phyloP scores from a whole-genome alignment of 2,113 vertebrate species.

The Urocolius indicus region DNA sequence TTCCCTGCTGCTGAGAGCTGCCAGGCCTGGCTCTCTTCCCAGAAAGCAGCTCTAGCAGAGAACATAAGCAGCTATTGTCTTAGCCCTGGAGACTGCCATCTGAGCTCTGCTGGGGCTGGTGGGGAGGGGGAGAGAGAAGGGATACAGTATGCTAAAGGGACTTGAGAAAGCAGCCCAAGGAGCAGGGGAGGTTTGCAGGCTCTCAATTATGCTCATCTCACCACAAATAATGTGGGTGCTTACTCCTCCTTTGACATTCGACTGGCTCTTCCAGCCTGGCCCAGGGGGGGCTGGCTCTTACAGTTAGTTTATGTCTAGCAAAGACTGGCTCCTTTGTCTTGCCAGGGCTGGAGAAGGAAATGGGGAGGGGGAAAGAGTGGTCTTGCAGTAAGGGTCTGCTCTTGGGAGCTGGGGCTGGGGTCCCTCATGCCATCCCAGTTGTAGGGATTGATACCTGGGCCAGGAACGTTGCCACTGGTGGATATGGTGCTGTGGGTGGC shows the following conservation, averaged over 20 bases:
- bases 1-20: conserved; percentile 50
- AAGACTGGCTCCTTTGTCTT: conserved; percentile 19
- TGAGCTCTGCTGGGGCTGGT: not conserved
- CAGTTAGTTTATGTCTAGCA: not conserved
- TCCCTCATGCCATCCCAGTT: fast-evolving
- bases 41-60: not conserved
- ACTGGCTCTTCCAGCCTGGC: not conserved
- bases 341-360: not conserved
- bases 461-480: no score
- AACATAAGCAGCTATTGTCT: conserved; percentile 73
- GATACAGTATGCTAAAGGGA: not conserved
- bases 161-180: not conserved
- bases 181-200: not conserved
- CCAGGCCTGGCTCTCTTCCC: conserved; percentile 70
- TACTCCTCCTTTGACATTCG: not conserved
- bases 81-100: conserved; percentile 19
- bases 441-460: not conserved
- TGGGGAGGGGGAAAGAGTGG: not conserved
- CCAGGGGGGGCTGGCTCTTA: not conserved
- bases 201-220: not conserved
- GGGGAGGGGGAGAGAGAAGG: not conserved
- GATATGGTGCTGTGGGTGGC: fast-evolving
- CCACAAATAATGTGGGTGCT: not conserved
- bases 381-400: not conserved
- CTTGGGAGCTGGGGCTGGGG: not conserved